These are phyloP conservation scores for Synanthedon myopaeformis DNA, from an alignment of 2,888 invertebrate species.

Conservation along the genomic window DNA sequence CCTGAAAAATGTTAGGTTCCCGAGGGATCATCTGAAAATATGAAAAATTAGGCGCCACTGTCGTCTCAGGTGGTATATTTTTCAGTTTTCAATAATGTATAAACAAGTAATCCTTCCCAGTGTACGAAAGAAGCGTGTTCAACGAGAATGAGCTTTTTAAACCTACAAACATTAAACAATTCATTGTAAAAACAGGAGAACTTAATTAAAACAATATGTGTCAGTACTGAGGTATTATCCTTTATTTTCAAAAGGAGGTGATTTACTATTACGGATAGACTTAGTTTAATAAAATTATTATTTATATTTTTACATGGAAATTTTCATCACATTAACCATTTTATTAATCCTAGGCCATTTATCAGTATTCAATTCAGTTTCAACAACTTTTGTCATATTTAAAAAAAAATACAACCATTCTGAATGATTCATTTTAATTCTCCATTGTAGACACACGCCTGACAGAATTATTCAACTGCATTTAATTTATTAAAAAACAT, in stretches of 20 bases:
- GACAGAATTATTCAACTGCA: slow-evolving; percentile 15
- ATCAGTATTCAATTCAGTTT: slow-evolving; percentile 57
- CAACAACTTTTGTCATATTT: slow-evolving; percentile 57
- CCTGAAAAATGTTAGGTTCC: no score
- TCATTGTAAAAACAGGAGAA: no score
- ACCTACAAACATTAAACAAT: no score
- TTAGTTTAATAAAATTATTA: slow-evolving; percentile 50
- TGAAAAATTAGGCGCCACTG: no score
- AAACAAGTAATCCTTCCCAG: no score
- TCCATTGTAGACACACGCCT: slow-evolving; percentile 28
- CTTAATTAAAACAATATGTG: slow-evolving; percentile 46
- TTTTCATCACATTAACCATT: slow-evolving; percentile 64
- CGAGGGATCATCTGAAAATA: no score
- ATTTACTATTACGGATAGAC: slow-evolving; percentile 66
- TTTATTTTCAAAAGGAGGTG: slow-evolving; percentile 66
- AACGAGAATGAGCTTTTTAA: no score
- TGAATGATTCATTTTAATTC: slow-evolving; percentile 49
- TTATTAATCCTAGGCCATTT: slow-evolving; percentile 61
- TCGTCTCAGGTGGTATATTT: no score
- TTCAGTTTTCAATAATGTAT: no score
- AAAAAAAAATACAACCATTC: slow-evolving; percentile 63
- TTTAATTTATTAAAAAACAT: slow-evolving; percentile 38
- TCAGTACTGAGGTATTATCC: slow-evolving; percentile 66
- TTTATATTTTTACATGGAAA: slow-evolving; percentile 71
- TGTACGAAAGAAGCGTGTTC: no score